Conservation (phyloP, 2,888 invertebrate genomes). For the Dicycla oo region DNA sequence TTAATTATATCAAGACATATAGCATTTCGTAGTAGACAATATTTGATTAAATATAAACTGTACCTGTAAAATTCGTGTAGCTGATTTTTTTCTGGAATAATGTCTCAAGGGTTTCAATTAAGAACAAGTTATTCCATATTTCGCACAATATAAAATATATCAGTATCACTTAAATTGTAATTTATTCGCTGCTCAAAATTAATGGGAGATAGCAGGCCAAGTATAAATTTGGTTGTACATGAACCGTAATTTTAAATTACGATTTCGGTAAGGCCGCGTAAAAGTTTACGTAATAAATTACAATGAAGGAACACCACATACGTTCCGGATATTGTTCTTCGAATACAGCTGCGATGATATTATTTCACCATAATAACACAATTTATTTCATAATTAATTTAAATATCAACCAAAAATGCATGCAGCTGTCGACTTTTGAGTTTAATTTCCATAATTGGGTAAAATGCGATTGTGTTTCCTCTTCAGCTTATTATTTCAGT, state of each 20-base stretch:
- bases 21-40: neutral
- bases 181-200: constrained; percentile 25
- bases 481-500: neutral
- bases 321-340: constrained; percentile 27
- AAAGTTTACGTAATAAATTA: constrained; percentile 50
- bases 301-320: constrained; percentile 24
- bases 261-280: constrained; percentile 19
- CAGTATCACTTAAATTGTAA: constrained; percentile 18
- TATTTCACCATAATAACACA: neutral
- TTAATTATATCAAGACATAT: neutral
- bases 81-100: neutral
- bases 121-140: neutral
- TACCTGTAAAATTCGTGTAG: neutral
- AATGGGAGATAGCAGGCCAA: constrained; percentile 36
- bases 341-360: constrained; percentile 18
- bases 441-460: neutral
- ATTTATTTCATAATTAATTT: neutral
- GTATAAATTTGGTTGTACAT: constrained; percentile 36
- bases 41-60: neutral
- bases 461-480: neutral
- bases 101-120: neutral
- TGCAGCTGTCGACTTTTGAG: neutral
- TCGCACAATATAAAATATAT: constrained; percentile 9
- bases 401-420: neutral
- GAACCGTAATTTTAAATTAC: constrained; percentile 57